Percentiles rank a stretch among this genome's conserved stretches.
phyloP scores from a whole-genome alignment of 2,113 vertebrate genomes.

The Leptodactylus fuscus region DNA sequence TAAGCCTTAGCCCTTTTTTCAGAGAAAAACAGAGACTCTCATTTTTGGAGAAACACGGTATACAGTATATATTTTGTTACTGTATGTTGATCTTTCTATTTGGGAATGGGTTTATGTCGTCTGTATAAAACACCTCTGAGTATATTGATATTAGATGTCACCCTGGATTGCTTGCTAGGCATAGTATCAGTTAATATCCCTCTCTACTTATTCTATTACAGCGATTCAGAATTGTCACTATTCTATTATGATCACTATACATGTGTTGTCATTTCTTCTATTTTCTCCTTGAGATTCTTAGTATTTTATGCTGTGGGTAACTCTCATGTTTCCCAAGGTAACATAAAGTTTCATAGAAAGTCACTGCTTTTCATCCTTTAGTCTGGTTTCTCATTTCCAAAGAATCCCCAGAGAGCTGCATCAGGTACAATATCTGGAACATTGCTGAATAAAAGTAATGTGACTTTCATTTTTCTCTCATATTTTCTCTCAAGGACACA shows the following conservation, averaged over 20 bases:
- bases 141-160: not conserved
- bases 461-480: conserved; percentile 54
- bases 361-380: conserved; percentile 54
- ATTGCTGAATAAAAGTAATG: conserved; percentile 57
- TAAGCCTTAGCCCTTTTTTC: too few relatives aligned
- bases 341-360: conserved; percentile 53
- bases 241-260: conserved; percentile 29
- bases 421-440: conserved; percentile 57
- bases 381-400: conserved; percentile 55
- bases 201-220: conserved; percentile 5
- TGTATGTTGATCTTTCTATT: too few relatives aligned
- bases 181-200: not conserved
- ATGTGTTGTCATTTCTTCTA: conserved; percentile 30
- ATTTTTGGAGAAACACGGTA: too few relatives aligned
- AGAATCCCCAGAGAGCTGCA: conserved; percentile 52
- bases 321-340: conserved; percentile 57
- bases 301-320: conserved; percentile 52
- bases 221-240: conserved; percentile 19
- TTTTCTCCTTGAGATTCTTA: conserved; percentile 45
- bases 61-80: too few relatives aligned
- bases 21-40: too few relatives aligned
- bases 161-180: not conserved
- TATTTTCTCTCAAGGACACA: conserved; percentile 51
- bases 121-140: too few relatives aligned
- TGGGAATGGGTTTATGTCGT: too few relatives aligned